Evolutionary conservation across 2,797 vertebrate genomes (phyloP), one percentile per base, ranked within the genome.

Genomic region (Phrynocephalus forsythii): DNA sequence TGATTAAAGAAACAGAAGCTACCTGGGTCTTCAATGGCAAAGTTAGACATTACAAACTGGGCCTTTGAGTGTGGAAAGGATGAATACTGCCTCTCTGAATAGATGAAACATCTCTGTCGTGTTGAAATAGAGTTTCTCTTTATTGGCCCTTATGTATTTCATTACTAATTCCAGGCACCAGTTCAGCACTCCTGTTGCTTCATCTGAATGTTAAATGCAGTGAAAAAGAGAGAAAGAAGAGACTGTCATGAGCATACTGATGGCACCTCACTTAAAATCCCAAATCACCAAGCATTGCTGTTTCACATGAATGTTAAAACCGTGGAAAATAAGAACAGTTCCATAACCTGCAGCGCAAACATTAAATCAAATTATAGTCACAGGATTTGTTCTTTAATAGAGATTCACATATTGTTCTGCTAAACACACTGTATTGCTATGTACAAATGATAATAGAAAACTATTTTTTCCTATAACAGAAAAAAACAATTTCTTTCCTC

Each of bases 161-260:
- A 78, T 78, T 78, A 78, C 48, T 52, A 26, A 78, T 78, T 78
- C 48, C 48, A 78, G 76, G 48, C 76, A 78, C 24, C 48, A 78
- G 48, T 28, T 78, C 76, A 76, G 38, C 75, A 77, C 44, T 50
- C 48, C 73, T 44, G 20, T 24, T 44, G 44, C 73, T 76, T 76
- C 73, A 76, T 44, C 24, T 76, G 73, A 76, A 76, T 76, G 38
- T 48, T 38, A 63, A 63, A 63, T 63, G 60, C 60, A 18, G 44
- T 77, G 44, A 28, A 50, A 77, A 50, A 6, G 48, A 28, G 44
- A 77, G 75, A 50, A 77, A 76, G 73, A 76, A 76, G 16, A 6
- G 24, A 22, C 73, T 76, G 44, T 48, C 73, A 76, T 76, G 38
- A 77, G 75, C 75, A 77, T 77, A 77, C 44, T 77, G 48, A 77